A percentile compares a stretch with the other conserved stretches of the same genome.
These are phyloP conservation scores for Hemicrepidius hirtus DNA, from an alignment of 2,888 invertebrate genomes.

Conservation along the genomic window DNA sequence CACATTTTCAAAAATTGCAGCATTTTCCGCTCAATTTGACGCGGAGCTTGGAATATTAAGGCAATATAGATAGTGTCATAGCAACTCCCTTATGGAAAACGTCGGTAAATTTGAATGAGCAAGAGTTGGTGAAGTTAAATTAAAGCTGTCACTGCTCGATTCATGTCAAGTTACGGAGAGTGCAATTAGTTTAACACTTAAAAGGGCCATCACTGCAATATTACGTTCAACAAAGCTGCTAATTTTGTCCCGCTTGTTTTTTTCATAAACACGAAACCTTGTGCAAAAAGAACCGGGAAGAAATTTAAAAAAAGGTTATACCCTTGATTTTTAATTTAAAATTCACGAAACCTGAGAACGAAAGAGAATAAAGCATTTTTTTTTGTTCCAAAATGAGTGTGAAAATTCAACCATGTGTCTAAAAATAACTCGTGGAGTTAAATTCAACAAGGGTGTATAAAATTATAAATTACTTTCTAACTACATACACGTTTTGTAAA, in stretches of 20 bases:
- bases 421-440: conserved; percentile 53
- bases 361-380: neutral
- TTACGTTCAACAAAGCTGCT: conserved; percentile 10
- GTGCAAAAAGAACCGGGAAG: neutral
- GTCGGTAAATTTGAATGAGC: conserved; percentile 24
- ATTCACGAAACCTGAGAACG: neutral
- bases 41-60: conserved; percentile 30
- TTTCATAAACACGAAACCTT: conserved; percentile 1
- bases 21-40: conserved; percentile 44
- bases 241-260: neutral
- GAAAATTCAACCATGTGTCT: conserved; percentile 18
- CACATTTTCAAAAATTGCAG: conserved; percentile 33
- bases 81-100: conserved; percentile 25
- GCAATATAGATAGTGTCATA: conserved; percentile 40
- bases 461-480: conserved; percentile 65
- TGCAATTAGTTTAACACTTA: neutral
- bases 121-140: conserved; percentile 20
- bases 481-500: conserved; percentile 63
- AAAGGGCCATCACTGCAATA: conserved; percentile 2
- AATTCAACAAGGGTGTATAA: conserved; percentile 59
- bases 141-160: conserved; percentile 29
- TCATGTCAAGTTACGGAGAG: conserved; percentile 2
- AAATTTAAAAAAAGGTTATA: conserved; percentile 2
- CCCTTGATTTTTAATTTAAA: conserved; percentile 15
- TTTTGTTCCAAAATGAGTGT: conserved; percentile 12